Evolutionary conservation across 2,888 invertebrate species (phyloP).

Genomic region (Chaitophorus viminalis): DNA sequence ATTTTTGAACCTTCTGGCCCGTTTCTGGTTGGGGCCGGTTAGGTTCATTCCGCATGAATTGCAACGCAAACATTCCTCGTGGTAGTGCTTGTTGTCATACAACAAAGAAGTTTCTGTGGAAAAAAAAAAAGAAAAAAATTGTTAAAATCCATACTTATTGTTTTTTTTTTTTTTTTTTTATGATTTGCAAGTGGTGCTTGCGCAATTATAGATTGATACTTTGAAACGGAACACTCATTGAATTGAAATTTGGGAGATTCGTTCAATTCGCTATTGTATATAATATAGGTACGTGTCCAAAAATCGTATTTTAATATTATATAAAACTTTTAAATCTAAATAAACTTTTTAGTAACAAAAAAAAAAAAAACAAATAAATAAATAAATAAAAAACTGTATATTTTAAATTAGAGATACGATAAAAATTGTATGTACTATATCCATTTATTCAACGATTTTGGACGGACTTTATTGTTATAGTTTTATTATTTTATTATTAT

Average conservation of each 20-base stretch:
- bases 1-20: constrained; percentile 77
- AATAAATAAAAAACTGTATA: neutral
- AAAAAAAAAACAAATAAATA: neutral
- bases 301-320: neutral
- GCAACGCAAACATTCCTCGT: constrained; percentile 97
- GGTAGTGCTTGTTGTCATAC: constrained; percentile 95
- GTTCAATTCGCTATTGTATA: neutral
- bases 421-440: too few species aligned
- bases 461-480: too few species aligned
- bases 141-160: neutral
- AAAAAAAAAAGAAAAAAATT: constrained; percentile 63
- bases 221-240: too few species aligned
- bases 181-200: neutral
- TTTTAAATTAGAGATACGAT: too few species aligned
- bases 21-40: constrained; percentile 85
- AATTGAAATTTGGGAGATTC: neutral
- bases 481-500: too few species aligned
- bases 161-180: too few species aligned
- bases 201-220: neutral
- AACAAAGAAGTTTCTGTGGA: constrained; percentile 87
- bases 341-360: neutral
- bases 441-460: too few species aligned
- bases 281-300: neutral
- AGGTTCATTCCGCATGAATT: constrained; percentile 94
- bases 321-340: neutral